Evolutionary conservation across 2,888 invertebrate genomes (phyloP), one percentile per base, ranked within the genome.

Genomic region (Noctua pronuba): DNA sequence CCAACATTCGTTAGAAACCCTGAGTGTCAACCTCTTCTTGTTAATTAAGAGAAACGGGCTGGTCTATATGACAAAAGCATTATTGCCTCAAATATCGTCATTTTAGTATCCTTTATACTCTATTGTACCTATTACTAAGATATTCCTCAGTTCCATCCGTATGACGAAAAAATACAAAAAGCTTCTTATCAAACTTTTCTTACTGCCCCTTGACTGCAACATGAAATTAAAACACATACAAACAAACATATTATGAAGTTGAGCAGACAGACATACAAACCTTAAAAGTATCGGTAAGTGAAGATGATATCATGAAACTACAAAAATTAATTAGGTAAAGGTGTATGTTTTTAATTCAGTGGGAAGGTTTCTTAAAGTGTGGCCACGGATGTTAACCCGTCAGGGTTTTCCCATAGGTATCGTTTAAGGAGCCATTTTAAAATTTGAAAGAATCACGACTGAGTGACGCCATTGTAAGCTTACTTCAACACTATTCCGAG

Each of bases 341-440:
- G 18, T 52, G 28, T 24, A 24, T 24, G 16, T 28, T 28, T 35
- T 44, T 16, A 21, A 62, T 52, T 62, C 2, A 71, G 46, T 71
- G 44, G 28, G 16, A 62, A 74, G n/a, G 55, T 35, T 21, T 58
- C 72, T 38, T 52, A 38, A 72, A 52, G 21, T 64, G 4, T 44
- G 21, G 38, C 38, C 24, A 71, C 70, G 71, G 71, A 71, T 72
- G 64, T 28, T 38, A 52, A 52, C n/a, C 16, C 7, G 28, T 52
- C 55, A 13, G 68, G 64, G 8, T 38, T 78, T 82, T 64, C 74
- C 79, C 68, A 38, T 74, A 65, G 58, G 78, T 72, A 82, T 71
- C 11, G 16, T 74, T 44, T 52, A 52, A 21, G 28, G 70, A 67
- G 67, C 41, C 69, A 70, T 74, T 64, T 46, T 52, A n/a, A 41